These are phyloP conservation scores for Acleris emargana DNA, from an alignment of 2,888 invertebrate species.

Conservation along the genomic window DNA sequence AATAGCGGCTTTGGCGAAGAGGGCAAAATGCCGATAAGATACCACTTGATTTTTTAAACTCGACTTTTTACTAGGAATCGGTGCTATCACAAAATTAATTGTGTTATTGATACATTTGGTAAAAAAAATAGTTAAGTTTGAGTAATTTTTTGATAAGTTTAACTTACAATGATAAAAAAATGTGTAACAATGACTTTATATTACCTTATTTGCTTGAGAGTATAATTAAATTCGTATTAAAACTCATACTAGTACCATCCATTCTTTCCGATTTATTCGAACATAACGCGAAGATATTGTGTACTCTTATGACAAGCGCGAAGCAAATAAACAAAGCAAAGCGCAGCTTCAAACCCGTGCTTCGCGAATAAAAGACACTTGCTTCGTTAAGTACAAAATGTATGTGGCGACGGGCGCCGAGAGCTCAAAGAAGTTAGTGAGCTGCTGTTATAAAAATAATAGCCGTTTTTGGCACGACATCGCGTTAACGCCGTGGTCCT, in stretches of 20 bases:
- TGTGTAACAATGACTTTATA: too few relatives aligned
- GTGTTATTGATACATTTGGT: too few relatives aligned
- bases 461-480: constrained; percentile 79
- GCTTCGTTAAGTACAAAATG: constrained; percentile 38
- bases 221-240: not conserved
- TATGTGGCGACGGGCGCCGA: constrained; percentile 41
- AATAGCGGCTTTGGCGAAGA: constrained; percentile 9
- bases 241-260: not conserved
- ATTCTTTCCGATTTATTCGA: constrained; percentile 15
- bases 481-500: constrained; percentile 74
- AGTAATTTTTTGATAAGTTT: too few relatives aligned
- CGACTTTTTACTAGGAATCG: too few relatives aligned
- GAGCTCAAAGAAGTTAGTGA: constrained; percentile 52
- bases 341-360: constrained; percentile 16
- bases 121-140: too few relatives aligned
- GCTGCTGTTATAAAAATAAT: constrained; percentile 73
- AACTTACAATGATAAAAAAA: too few relatives aligned
- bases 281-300: constrained; percentile 10
- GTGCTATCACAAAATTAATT: too few relatives aligned
- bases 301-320: constrained; percentile 2
- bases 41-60: too few relatives aligned
- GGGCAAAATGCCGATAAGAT: not conserved
- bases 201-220: not conserved
- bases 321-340: constrained; percentile 10
- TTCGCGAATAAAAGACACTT: constrained; percentile 29